Evolutionary conservation across 30 jellyfish, hydroid and myxozoan genomes (phyloP), one percentile per base, ranked within the genome.

Genomic region (Aurelia aurita complex sp. Pacific): DNA sequence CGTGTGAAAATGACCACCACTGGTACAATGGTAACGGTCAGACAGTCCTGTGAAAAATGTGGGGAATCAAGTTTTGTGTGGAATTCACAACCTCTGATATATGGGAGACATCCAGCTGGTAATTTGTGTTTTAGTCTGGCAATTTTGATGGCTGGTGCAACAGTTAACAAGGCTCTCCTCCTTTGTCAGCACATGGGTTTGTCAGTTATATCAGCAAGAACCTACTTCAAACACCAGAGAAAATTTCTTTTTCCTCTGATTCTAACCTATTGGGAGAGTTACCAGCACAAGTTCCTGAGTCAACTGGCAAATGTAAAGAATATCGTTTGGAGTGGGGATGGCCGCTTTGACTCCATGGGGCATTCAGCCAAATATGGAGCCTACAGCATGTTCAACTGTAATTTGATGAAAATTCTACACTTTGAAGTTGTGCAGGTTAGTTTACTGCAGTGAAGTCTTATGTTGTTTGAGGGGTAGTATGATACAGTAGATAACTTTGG

Each of bases 281-380:
- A 73, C 63, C 80, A 53, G 54, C 54, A 43, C 10, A 43, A 43
- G 10, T 43, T 43, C 54, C 12, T 43, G 12, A 43, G 11, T 43
- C 54, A 43, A 43, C 54, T 43, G 11, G 54, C 54, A 43, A 43
- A 43, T 43, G 54, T 43, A 6, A 43, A 52, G 16, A 42, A 82
- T 59, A 13, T 69, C 2, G 77, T 32, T 6, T 84, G 93, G 93
- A 10, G 82, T 55, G 87, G 93, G 29, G 93, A 84, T 84, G 82
- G 93, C 23, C 74, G 93, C 19, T 83, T 83, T 36, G 92, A 83
- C 42, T 73, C 92, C 61, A 83, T 83, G 86, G 86, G 92, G 6
- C 92, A 83, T 38, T 17, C 69, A 23, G 86, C 92, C 13, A 75
- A 85, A 63, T 82, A 53, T 82, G 91, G 91, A 10, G 68, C 60